phyloP scores from a whole-genome alignment of 2,797 vertebrate species.

The Lates japonicus region DNA sequence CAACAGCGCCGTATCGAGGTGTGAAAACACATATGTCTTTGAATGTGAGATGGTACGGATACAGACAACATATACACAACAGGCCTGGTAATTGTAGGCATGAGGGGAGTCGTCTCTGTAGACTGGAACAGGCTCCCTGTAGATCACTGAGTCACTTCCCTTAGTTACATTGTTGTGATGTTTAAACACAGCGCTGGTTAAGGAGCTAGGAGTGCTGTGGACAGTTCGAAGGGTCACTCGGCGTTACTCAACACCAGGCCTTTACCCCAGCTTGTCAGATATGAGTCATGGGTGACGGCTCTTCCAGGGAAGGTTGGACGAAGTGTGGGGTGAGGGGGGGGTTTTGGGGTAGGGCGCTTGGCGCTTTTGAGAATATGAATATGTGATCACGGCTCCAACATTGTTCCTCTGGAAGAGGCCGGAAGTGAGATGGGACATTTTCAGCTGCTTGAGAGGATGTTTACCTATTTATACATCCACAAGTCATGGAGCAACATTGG shows the following conservation, averaged over 20 bases:
- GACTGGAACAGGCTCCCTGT: conserved; percentile 13
- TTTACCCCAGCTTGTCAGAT: conserved; percentile 13
- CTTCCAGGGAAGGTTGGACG: background rate
- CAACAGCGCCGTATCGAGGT: conserved; percentile 7
- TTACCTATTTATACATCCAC: background rate
- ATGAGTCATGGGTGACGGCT: conserved; percentile 62
- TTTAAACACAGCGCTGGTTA: conserved; percentile 28
- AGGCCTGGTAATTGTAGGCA: conserved; percentile 52
- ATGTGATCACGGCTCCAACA: background rate
- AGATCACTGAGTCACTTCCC: conserved; percentile 77
- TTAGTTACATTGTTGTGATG: conserved; percentile 65
- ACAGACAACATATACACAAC: conserved; percentile 15
- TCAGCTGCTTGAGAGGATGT: background rate
- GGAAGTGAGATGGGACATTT: background rate
- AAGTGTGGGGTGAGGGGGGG: too few relatives aligned
- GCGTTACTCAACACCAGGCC: conserved; percentile 43
- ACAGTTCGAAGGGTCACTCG: conserved; percentile 33
- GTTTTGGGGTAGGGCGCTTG: too few relatives aligned
- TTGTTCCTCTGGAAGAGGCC: background rate
- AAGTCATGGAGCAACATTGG: background rate
- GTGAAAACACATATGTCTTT: conserved; percentile 38
- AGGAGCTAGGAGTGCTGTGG: conserved; percentile 37
- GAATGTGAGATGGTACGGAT: conserved; percentile 12
- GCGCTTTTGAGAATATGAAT: too few relatives aligned
- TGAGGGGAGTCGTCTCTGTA: conserved; percentile 9